Conservation (phyloP, 2,888 invertebrate genomes). For the Yponomeuta malinellus region DNA sequence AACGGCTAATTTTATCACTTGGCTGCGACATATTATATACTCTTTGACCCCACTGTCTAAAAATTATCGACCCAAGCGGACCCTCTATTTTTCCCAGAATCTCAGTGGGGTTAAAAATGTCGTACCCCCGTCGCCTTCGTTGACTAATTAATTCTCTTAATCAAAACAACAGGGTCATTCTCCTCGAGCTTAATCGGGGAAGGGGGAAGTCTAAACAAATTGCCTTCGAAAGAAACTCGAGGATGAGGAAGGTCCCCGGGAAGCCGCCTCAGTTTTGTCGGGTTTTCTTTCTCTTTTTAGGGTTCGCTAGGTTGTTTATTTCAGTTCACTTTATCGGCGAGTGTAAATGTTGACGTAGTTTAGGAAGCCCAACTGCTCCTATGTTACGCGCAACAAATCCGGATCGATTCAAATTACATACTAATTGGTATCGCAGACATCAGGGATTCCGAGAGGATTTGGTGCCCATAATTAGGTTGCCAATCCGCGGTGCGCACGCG, state of each 20-base stretch:
- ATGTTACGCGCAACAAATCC: too few species aligned
- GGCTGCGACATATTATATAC: too few species aligned
- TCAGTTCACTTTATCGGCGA: too few species aligned
- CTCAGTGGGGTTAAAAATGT: background rate
- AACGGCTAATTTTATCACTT: too few species aligned
- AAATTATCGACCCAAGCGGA: background rate
- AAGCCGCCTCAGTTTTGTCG: background rate
- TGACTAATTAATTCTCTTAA: constrained; percentile 55
- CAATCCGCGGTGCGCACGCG: too few species aligned
- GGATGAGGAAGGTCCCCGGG: background rate
- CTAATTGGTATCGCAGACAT: too few species aligned
- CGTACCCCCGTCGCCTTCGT: background rate
- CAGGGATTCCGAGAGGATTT: too few species aligned
- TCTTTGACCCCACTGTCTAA: too few species aligned
- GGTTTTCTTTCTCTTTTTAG: constrained; percentile 1
- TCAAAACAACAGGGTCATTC: constrained; percentile 60
- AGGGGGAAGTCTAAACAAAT: constrained; percentile 52
- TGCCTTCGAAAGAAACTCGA: constrained; percentile 34
- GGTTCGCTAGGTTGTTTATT: background rate
- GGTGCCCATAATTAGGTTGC: too few species aligned
- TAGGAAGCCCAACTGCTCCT: too few species aligned
- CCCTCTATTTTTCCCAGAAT: background rate
- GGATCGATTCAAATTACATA: too few species aligned
- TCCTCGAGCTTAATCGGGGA: constrained; percentile 59
- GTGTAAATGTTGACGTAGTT: too few species aligned